These are phyloP conservation scores for Corythornis vintsioides DNA, from an alignment of 2,113 vertebrate genomes.

Conservation along the genomic window DNA sequence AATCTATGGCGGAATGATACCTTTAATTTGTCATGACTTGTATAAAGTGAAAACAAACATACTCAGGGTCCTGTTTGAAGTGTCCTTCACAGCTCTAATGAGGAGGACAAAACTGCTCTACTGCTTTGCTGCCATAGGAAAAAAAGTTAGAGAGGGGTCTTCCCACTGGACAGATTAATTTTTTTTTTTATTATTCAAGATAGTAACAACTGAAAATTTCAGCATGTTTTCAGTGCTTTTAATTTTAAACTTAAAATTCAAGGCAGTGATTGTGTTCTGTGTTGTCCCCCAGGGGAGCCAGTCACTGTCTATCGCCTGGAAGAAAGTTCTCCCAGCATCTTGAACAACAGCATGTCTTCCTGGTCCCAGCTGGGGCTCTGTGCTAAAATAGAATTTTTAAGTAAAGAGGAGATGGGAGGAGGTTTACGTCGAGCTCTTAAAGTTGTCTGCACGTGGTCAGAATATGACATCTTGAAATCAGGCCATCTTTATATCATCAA, in stretches of 20 bases:
- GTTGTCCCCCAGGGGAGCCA: conserved; percentile 83
- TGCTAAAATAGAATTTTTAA: conserved; percentile 98
- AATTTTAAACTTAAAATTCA: not conserved
- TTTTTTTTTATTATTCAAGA: not conserved
- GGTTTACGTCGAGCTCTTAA: conserved; percentile 94
- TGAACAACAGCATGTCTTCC: conserved; percentile 99
- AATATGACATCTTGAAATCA: conserved; percentile 94
- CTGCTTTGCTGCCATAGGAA: not conserved
- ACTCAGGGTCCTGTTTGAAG: not conserved
- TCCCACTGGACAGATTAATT: not conserved
- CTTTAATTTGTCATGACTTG: not conserved
- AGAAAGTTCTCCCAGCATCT: conserved; percentile 94
- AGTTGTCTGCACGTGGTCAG: conserved; percentile 96
- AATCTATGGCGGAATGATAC: not conserved
- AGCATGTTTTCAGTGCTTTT: not conserved
- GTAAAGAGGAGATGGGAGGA: conserved; percentile 98
- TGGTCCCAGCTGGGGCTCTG: conserved; percentile 97
- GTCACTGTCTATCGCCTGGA: conserved; percentile 97
- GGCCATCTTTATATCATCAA: conserved; percentile 98
- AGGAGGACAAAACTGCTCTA: not conserved
- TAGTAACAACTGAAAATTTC: not conserved
- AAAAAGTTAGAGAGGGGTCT: not conserved
- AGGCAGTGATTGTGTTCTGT: not conserved
- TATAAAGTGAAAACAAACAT: not conserved
- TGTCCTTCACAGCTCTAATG: not conserved